These are phyloP conservation scores for Caenorhabditis uteleia DNA, from an alignment of 2,888 invertebrate species.

Conservation along the genomic window DNA sequence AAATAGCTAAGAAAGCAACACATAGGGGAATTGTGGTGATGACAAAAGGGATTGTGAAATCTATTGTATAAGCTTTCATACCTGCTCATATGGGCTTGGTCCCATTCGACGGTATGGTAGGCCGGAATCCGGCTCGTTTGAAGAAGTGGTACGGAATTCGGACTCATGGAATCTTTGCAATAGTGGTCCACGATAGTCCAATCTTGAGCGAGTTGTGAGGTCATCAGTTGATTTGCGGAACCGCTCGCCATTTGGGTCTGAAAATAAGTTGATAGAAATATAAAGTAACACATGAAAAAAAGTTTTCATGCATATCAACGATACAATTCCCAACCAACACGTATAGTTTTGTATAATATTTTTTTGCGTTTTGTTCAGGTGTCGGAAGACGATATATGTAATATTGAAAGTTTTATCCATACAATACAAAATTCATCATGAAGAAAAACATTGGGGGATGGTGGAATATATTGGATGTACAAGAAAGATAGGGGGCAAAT, in stretches of 20 bases:
- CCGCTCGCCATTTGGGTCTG: slow-evolving; percentile 42
- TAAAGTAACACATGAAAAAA: background rate
- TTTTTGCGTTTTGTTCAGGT: too few relatives aligned
- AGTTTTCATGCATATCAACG: background rate
- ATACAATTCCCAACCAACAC: too few relatives aligned
- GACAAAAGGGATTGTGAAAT: slow-evolving; percentile 1
- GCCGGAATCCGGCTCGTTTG: slow-evolving; percentile 42
- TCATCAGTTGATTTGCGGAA: slow-evolving; percentile 64
- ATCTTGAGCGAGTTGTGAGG: slow-evolving; percentile 39
- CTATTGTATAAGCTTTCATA: slow-evolving; percentile 21
- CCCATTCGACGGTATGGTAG: slow-evolving; percentile 48
- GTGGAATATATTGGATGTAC: too few relatives aligned
- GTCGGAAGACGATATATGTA: too few relatives aligned
- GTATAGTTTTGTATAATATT: too few relatives aligned
- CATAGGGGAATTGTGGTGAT: background rate
- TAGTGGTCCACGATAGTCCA: slow-evolving; percentile 67
- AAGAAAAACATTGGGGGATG: too few relatives aligned
- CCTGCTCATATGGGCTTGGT: slow-evolving; percentile 59
- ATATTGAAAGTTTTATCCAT: too few relatives aligned
- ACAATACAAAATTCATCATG: too few relatives aligned
- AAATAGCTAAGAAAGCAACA: background rate
- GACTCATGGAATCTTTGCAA: slow-evolving; percentile 67
- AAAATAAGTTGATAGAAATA: slow-evolving; percentile 5
- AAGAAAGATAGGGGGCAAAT: too few relatives aligned
- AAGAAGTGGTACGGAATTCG: slow-evolving; percentile 51